phyloP scores from a whole-genome alignment of 2,888 invertebrate genomes.

The Crepidodera aurea region DNA sequence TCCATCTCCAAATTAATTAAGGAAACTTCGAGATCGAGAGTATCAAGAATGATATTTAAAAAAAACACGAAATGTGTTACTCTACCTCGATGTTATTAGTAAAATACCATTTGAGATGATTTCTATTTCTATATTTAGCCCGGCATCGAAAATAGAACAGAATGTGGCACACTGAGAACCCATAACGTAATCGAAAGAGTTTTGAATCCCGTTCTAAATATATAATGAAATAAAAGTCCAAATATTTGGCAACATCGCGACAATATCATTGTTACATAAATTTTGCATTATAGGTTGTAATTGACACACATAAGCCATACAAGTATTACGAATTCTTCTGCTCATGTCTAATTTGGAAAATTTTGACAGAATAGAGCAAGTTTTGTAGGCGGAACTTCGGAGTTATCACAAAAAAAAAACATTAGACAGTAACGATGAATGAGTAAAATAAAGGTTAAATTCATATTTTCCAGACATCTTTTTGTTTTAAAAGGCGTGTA shows the following conservation, averaged over 20 bases:
- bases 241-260: constrained; percentile 23
- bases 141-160: constrained; percentile 46
- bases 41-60: too few relatives aligned
- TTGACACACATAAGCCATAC: background rate
- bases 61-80: background rate
- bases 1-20: too few relatives aligned
- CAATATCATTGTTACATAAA: constrained; percentile 19
- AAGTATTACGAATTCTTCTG: too few relatives aligned
- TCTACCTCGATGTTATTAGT: background rate
- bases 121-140: constrained; percentile 33
- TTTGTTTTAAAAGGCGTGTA: too few relatives aligned
- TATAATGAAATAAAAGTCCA: constrained; percentile 19
- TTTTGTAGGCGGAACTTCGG: too few relatives aligned
- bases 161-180: constrained; percentile 48
- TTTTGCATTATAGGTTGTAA: background rate
- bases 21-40: too few relatives aligned
- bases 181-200: constrained; percentile 21
- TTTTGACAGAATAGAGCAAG: too few relatives aligned
- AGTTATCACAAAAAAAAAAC: too few relatives aligned
- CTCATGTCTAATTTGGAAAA: too few relatives aligned
- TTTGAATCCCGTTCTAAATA: constrained; percentile 24
- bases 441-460: too few relatives aligned
- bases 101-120: constrained; percentile 16
- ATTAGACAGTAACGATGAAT: too few relatives aligned
- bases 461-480: too few relatives aligned